phyloP scores from a whole-genome alignment of 2,113 vertebrate genomes.

The Toxostoma redivivum region DNA sequence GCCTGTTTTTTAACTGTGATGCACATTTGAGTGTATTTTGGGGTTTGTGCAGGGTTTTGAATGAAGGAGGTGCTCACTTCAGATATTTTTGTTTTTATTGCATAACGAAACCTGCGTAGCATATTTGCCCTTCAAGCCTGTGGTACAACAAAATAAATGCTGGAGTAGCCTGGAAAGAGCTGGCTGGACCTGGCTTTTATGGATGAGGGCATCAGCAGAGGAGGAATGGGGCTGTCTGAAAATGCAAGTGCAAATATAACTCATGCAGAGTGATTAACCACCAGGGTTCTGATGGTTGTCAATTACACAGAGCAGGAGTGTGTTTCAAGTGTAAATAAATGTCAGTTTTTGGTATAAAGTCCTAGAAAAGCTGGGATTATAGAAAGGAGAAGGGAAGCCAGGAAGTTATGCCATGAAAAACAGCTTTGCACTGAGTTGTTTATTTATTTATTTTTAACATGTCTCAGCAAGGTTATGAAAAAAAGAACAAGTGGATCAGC shows the following conservation, averaged over 20 bases:
- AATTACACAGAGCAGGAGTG: not conserved
- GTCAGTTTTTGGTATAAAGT: not conserved
- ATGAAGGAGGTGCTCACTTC: not conserved
- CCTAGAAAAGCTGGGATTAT: not conserved
- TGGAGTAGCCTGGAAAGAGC: not conserved
- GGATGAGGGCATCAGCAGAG: not conserved
- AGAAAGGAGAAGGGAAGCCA: not conserved
- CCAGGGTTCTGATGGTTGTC: not conserved
- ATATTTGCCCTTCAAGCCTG: not conserved
- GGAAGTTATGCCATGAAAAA: not conserved
- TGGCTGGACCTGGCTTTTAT: not conserved
- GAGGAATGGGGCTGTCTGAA: not conserved
- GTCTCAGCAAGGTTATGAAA: not conserved
- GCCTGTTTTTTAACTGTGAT: not conserved
- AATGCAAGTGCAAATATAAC: not conserved
- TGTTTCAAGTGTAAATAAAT: not conserved
- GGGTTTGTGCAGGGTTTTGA: not conserved
- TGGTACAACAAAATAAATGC: not conserved
- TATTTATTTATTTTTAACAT: not conserved
- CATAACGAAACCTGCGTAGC: not conserved
- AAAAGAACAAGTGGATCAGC: not conserved
- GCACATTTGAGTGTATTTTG: accelerated
- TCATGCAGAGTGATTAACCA: not conserved
- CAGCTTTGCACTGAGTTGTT: not conserved
- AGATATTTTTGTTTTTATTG: not conserved